Conservation (phyloP, 2,113 vertebrate genomes). For the Psilopsiagon aymara region DNA sequence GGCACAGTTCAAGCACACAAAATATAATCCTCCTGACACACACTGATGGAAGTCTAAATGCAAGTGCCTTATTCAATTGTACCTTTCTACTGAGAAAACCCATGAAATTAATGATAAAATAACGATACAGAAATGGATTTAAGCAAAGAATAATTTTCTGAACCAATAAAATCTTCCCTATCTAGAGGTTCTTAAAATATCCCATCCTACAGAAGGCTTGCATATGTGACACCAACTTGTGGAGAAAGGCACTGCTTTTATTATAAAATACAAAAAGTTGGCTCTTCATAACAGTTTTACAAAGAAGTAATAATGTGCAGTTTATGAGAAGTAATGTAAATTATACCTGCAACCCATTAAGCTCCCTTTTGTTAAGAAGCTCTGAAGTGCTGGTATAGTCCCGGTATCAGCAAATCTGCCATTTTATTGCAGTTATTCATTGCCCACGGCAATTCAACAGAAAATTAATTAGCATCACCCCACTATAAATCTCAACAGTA, state of each 20-base stretch:
- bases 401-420: conserved; percentile 74
- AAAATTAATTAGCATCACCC: conserved; percentile 83
- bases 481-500: conserved; percentile 81
- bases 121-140: neutral
- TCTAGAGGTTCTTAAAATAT: conserved; percentile 14
- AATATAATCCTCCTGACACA: neutral
- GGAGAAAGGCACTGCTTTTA: conserved; percentile 48
- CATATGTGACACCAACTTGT: conserved; percentile 51
- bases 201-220: conserved; percentile 32
- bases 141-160: neutral
- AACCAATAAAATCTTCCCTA: neutral
- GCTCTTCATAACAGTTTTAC: conserved; percentile 43
- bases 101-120: neutral
- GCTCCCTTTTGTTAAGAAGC: conserved; percentile 72
- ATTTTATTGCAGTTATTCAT: conserved; percentile 76
- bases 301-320: conserved; percentile 64
- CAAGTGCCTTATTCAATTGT: neutral
- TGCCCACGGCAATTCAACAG: conserved; percentile 73
- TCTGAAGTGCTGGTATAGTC: conserved; percentile 71
- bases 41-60: neutral
- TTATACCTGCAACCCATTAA: conserved; percentile 73
- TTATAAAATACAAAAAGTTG: conserved; percentile 64
- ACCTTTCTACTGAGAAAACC: conserved; percentile 2
- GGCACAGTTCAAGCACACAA: neutral
- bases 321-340: conserved; percentile 68